Base-by-base conservation (phyloP, 2,113 vertebrate genomes). In the Leptobrachium ailaonicum region DNA sequence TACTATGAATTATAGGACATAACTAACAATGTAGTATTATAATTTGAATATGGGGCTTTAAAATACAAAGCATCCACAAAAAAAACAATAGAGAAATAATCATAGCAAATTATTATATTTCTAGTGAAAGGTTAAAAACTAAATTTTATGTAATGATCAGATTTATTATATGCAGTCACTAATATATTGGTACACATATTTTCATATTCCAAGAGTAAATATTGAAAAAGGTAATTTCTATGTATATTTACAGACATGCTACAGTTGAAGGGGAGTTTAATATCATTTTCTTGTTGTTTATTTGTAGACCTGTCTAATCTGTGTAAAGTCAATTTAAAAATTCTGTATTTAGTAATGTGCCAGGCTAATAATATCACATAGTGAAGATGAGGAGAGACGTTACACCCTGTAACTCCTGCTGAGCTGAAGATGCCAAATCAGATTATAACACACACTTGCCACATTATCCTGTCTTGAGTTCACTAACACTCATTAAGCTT, bases 401-500 rank as follows among this genome's bases (percentile, higher is more conserved):
- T 87, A 86, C 85, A 88, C 87, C 84, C 85, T 84, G 86, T 84
- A 85, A 85, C 85, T 89, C 86, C 84, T 79, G 80, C 86, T 83
- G 88, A 70, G 71, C 76, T 83, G 84, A 88, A 90, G 87, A 86
- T 87, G 89, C 89, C 90, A 88, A 90, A 91, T 88, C 91, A 90
- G 90, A 92, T 90, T 88, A 90, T 86, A 89, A 86, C 50, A 83
- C 87, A 89, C 89, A 87, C 90, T 88, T 83, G 89, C 89, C 85
- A 86, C 91, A 87, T 92, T 92, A 90, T 93, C 88, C 88, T 85
- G 85, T 85, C 87, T 86, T 77, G 84, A 87, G 87, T 91, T 87
- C 88, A 84, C 89, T 87, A 87, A 88, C 76, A 79, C 87, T 88
- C 90, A 88, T 88, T 92, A 90, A 92, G 88, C 87, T 88, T 88